Conservation (phyloP, 2,888 invertebrate genomes). For the Agrochola circellaris region DNA sequence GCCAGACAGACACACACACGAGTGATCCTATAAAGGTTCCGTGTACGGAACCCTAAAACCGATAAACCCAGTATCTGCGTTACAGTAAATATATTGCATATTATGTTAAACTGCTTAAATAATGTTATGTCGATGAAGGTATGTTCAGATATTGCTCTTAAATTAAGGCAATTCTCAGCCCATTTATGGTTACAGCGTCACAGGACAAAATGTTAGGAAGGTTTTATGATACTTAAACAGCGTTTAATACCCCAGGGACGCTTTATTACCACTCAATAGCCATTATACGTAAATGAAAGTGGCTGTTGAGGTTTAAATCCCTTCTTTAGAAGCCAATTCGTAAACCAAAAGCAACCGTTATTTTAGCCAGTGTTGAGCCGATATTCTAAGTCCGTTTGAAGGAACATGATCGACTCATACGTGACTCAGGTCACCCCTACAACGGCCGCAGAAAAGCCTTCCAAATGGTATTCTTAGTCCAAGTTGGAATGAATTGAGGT, state of each 20-base stretch:
- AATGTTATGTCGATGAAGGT: slow-evolving; percentile 3
- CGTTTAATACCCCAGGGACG: not conserved
- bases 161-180: slow-evolving; percentile 14
- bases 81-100: no score
- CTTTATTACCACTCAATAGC: slow-evolving; percentile 20
- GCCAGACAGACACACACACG: no score
- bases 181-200: slow-evolving; percentile 8
- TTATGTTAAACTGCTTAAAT: no score
- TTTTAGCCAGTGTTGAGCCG: not conserved
- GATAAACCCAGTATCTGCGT: no score
- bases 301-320: slow-evolving; percentile 1
- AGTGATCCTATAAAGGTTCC: no score
- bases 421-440: no score
- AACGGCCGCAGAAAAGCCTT: no score
- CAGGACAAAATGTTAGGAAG: slow-evolving; percentile 7
- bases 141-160: slow-evolving; percentile 6
- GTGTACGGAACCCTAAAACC: no score
- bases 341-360: not conserved
- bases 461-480: no score
- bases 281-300: slow-evolving; percentile 5
- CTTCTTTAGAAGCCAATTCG: not conserved
- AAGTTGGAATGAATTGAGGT: no score
- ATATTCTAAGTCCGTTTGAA: not conserved
- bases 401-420: not conserved
- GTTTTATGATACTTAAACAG: slow-evolving; percentile 20